Conservation (phyloP, 1,140 invertebrate genomes). For the Metaphire vulgaris region DNA sequence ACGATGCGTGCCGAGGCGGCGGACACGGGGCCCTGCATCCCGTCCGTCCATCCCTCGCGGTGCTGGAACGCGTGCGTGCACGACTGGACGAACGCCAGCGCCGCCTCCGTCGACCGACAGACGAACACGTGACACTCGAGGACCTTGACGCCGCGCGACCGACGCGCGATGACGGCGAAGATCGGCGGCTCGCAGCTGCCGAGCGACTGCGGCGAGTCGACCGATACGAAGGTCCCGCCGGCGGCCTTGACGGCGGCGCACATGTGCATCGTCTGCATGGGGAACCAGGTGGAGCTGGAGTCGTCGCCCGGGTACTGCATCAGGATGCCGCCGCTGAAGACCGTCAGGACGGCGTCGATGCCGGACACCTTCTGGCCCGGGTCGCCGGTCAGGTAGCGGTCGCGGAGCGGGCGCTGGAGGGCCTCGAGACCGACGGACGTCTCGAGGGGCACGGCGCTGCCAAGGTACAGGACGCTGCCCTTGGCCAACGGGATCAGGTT, state of each 20-base stretch:
- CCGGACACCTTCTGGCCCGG: constrained; percentile 35
- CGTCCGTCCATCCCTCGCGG: constrained; percentile 18
- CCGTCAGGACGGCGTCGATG: constrained; percentile 65
- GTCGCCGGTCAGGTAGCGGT: constrained; percentile 59
- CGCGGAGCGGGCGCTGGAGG: constrained; percentile 91
- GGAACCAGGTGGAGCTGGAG: constrained; percentile 91
- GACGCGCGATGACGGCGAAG: constrained; percentile 88
- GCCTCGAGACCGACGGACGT: constrained; percentile 91
- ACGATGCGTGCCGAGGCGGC: background rate
- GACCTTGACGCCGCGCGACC: constrained; percentile 94
- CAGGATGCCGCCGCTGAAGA: constrained; percentile 92
- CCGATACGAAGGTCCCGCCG: constrained; percentile 69
- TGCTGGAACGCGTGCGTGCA: constrained; percentile 39
- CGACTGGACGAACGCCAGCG: constrained; percentile 44
- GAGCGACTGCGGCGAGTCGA: constrained; percentile 71
- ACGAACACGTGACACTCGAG: constrained; percentile 99
- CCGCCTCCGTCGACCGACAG: constrained; percentile 62
- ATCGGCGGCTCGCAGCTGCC: constrained; percentile 70
- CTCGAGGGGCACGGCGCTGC: constrained; percentile 91
- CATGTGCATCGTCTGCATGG: constrained; percentile 91
- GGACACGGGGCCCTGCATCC: background rate
- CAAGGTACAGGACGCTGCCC: constrained; percentile 94
- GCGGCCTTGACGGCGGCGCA: constrained; percentile 77
- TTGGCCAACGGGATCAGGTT: constrained; percentile 32
- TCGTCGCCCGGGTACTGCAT: constrained; percentile 94